Percentiles rank a stretch among this genome's conserved stretches.
phyloP scores from a whole-genome alignment of 2,888 invertebrate species.

The Fragum fragum region DNA sequence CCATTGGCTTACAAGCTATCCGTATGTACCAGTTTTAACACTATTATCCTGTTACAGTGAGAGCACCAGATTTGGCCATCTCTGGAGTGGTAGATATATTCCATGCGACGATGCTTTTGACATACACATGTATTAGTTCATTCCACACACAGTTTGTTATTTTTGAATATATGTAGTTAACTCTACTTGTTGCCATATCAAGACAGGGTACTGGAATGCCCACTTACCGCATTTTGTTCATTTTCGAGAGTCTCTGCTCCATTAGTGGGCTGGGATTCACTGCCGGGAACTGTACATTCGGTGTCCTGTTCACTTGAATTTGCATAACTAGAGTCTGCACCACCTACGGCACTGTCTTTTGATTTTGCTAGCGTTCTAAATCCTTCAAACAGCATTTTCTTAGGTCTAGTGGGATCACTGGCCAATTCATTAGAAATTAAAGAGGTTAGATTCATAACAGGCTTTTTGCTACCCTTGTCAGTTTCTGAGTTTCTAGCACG shows the following conservation, averaged over 20 bases:
- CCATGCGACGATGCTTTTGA: not conserved
- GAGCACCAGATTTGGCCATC: not conserved
- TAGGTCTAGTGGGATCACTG: constrained; percentile 86
- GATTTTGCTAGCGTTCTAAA: constrained; percentile 89
- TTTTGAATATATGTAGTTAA: constrained; percentile 16
- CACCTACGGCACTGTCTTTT: constrained; percentile 79
- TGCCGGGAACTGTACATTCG: constrained; percentile 43
- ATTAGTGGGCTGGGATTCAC: constrained; percentile 57
- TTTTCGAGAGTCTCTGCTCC: constrained; percentile 66
- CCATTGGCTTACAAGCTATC: too few relatives aligned
- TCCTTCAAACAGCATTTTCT: constrained; percentile 89
- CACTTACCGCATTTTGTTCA: constrained; percentile 78
- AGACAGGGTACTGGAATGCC: constrained; percentile 49
- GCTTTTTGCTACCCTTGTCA: constrained; percentile 39
- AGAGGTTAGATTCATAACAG: constrained; percentile 40
- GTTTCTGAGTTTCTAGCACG: constrained; percentile 51
- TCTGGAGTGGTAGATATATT: not conserved
- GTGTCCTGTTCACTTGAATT: constrained; percentile 59
- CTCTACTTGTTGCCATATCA: constrained; percentile 34
- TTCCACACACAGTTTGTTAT: constrained; percentile 15
- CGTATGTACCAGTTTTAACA: not conserved
- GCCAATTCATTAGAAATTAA: constrained; percentile 32
- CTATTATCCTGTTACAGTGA: not conserved
- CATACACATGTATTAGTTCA: constrained; percentile 15
- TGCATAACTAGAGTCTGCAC: constrained; percentile 64